These are phyloP conservation scores for Fulica atra DNA, from an alignment of 2,113 vertebrate genomes.

Conservation along the genomic window DNA sequence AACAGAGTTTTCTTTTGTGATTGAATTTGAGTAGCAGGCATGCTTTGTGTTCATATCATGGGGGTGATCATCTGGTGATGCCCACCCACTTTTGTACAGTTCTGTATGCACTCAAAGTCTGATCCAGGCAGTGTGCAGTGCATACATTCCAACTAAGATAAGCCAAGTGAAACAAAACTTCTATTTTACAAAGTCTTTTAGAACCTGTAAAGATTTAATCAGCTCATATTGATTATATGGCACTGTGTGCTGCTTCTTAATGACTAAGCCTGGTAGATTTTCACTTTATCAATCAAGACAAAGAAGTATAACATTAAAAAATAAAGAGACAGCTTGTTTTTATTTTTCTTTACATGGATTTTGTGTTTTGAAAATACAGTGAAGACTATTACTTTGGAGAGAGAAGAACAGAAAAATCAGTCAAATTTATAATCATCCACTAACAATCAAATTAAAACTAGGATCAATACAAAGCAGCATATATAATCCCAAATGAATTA, in stretches of 20 bases:
- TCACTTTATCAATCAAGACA: not conserved
- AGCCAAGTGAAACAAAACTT: not conserved
- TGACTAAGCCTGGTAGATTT: not conserved
- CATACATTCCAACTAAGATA: not conserved
- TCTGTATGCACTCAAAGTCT: not conserved
- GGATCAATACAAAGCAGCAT: not conserved
- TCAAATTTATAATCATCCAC: not conserved
- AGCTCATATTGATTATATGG: not conserved
- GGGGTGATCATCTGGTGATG: rapidly evolving
- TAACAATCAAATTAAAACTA: not conserved
- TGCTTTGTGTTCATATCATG: not conserved
- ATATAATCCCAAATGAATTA: not conserved
- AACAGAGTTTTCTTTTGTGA: not conserved
- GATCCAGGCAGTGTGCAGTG: not conserved
- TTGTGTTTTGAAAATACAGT: not conserved
- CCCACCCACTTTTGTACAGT: not conserved
- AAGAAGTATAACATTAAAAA: not conserved
- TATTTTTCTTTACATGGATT: not conserved
- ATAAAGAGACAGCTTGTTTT: not conserved
- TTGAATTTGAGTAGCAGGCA: not conserved
- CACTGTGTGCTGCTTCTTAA: not conserved
- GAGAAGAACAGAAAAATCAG: not conserved
- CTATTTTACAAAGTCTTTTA: not conserved
- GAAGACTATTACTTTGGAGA: not conserved
- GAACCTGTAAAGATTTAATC: not conserved